Evolutionary conservation across 2,888 invertebrate genomes (phyloP).

Genomic region (Ischnura elegans): DNA sequence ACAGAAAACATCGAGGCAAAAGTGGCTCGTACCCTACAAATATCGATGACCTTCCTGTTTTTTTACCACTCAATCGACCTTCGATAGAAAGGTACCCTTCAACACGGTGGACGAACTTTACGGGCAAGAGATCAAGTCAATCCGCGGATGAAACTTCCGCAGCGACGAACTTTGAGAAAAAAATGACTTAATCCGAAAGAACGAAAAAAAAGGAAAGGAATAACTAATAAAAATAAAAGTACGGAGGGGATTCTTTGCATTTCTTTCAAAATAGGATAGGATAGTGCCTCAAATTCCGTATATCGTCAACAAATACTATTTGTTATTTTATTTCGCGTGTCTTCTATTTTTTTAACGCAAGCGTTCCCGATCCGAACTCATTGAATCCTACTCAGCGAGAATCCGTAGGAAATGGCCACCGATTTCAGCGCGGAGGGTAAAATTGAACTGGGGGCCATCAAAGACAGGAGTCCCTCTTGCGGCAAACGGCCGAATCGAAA

Average conservation of each 20-base stretch:
- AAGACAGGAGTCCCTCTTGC: background rate
- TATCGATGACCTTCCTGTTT: background rate
- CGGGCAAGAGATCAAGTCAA: background rate
- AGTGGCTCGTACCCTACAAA: background rate
- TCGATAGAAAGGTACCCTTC: background rate
- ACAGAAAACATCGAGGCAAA: background rate
- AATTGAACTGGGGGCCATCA: background rate
- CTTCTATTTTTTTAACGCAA: background rate
- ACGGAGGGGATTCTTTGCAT: background rate
- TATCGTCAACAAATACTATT: too few species aligned
- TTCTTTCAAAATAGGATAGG: too few species aligned
- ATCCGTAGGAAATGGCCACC: background rate
- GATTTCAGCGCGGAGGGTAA: background rate
- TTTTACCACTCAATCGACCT: background rate
- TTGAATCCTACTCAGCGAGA: background rate
- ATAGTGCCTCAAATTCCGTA: background rate
- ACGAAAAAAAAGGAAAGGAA: too few species aligned
- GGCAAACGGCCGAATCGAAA: background rate
- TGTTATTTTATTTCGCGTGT: background rate
- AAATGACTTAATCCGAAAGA: background rate
- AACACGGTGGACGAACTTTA: background rate
- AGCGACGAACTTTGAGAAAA: too few species aligned
- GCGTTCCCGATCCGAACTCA: background rate
- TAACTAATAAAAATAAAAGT: too few species aligned
- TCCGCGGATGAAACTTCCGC: background rate